Conservation (phyloP, 2,888 invertebrate genomes). For the Tipula unca region DNA sequence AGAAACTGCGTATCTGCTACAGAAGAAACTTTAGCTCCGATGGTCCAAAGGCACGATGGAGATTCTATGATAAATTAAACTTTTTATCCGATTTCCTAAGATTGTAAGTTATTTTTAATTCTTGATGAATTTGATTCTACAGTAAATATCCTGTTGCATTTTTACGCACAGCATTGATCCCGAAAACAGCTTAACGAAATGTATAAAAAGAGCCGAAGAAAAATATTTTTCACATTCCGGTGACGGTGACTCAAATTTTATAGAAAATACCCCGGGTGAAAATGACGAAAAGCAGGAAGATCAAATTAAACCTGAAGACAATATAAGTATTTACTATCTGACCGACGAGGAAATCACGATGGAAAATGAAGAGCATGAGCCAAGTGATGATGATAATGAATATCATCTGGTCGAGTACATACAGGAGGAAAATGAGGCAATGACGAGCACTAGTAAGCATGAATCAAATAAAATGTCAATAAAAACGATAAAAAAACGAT, state of each 20-base stretch:
- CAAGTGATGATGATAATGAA: background rate
- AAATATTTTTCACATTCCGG: background rate
- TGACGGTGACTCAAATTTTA: background rate
- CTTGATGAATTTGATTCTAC: background rate
- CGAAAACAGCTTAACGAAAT: background rate
- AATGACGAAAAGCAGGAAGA: background rate
- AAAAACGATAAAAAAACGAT: background rate
- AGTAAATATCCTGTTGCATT: background rate
- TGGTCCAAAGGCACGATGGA: background rate
- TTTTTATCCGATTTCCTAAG: background rate
- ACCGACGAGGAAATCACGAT: background rate
- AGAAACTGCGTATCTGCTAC: conserved; percentile 1
- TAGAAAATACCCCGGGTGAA: background rate
- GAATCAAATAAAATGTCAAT: background rate
- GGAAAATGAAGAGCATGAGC: background rate
- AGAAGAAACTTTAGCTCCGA: background rate
- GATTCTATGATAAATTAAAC: background rate
- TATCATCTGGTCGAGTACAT: background rate
- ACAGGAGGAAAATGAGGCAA: background rate
- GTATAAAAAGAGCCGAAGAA: conserved; percentile 9
- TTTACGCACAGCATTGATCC: background rate
- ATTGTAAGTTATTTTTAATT: background rate
- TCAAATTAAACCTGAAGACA: background rate
- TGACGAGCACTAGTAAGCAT: background rate
- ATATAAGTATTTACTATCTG: conserved; percentile 2